These are phyloP conservation scores for Ametastegia equiseti DNA, from an alignment of 2,888 invertebrate genomes.

Conservation along the genomic window DNA sequence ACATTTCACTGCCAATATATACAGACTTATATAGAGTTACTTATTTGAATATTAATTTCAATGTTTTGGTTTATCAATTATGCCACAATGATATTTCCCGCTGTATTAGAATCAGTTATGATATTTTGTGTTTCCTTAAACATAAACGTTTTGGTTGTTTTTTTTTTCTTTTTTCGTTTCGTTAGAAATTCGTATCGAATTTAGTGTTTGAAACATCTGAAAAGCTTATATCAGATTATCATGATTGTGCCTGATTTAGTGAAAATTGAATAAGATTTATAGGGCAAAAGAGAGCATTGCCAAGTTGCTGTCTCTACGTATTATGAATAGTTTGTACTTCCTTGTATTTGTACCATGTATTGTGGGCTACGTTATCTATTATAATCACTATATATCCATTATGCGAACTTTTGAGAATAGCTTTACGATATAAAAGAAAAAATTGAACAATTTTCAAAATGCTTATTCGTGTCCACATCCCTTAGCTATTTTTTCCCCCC, in stretches of 20 bases:
- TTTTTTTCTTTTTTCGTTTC: not conserved
- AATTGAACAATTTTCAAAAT: not conserved
- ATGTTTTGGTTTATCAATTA: constrained; percentile 11
- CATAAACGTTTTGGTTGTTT: not conserved
- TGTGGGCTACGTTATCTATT: constrained; percentile 25
- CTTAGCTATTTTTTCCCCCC: not conserved
- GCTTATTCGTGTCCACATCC: not conserved
- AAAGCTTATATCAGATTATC: constrained; percentile 6
- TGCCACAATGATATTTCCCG: constrained; percentile 5
- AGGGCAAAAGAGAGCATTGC: constrained; percentile 25
- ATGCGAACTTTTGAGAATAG: not conserved
- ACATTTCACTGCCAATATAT: constrained; percentile 50
- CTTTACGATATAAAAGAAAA: not conserved
- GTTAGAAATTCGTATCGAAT: constrained; percentile 4
- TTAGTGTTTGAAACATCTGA: not conserved
- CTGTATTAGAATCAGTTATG: no score
- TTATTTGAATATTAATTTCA: constrained; percentile 44
- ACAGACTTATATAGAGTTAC: constrained; percentile 48
- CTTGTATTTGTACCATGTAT: constrained; percentile 42
- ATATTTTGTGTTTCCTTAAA: not conserved
- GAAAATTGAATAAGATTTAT: constrained; percentile 16
- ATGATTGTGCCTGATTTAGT: not conserved
- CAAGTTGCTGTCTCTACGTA: constrained; percentile 40
- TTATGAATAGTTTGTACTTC: constrained; percentile 47
- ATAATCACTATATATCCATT: not conserved